phyloP scores from a whole-genome alignment of 2,797 vertebrate genomes.

The Selene dorsalis region DNA sequence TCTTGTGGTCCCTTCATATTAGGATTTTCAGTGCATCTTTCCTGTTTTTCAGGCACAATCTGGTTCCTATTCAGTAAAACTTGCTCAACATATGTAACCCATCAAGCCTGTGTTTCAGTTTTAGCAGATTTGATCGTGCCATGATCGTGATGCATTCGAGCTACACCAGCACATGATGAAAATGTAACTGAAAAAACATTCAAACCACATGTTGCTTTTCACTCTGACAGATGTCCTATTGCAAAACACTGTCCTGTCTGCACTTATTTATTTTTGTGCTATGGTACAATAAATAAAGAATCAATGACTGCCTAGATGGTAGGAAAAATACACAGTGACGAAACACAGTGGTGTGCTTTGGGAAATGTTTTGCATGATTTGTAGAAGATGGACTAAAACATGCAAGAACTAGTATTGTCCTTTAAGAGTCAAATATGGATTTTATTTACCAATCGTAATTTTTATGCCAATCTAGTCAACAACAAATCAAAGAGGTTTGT shows the following conservation, averaged over 20 bases:
- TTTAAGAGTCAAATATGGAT: conserved; percentile 51
- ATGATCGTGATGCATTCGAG: not conserved
- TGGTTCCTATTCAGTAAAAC: conserved; percentile 5
- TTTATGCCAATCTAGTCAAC: conserved; percentile 38
- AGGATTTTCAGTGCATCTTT: not conserved
- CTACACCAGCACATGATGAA: not conserved
- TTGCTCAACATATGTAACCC: not conserved
- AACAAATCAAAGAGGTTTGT: conserved; percentile 40
- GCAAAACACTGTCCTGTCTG: not conserved
- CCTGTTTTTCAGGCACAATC: conserved; percentile 9
- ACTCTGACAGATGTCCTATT: conserved; percentile 12
- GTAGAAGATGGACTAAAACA: conserved; percentile 58
- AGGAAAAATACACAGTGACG: not conserved
- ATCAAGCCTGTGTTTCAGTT: not conserved
- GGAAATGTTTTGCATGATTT: conserved; percentile 24
- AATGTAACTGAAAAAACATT: not conserved
- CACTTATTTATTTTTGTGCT: conserved; percentile 9
- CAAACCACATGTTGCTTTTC: not conserved
- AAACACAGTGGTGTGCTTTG: conserved; percentile 14
- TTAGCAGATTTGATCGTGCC: no score
- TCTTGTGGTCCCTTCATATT: no score
- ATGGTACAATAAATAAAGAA: not conserved
- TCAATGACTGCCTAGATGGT: not conserved
- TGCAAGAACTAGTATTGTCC: conserved; percentile 41
- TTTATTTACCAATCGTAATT: conserved; percentile 27